Conservation (phyloP, 2,797 vertebrate genomes). For the Lophius americanus region DNA sequence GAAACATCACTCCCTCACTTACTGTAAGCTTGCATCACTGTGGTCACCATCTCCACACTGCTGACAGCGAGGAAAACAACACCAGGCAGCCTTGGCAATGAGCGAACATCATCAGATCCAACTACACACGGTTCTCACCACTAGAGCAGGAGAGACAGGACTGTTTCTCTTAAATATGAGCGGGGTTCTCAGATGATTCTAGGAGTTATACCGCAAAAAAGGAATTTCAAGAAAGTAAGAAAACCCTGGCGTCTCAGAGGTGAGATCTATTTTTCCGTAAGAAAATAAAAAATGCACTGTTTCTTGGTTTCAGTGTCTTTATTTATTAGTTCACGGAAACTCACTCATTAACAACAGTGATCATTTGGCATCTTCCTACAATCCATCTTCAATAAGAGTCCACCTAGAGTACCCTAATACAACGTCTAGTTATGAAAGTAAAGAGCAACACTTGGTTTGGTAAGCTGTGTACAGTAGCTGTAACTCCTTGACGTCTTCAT, state of each 20-base stretch:
- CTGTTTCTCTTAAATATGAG: constrained; percentile 48
- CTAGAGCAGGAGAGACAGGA: constrained; percentile 52
- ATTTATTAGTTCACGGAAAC: not conserved
- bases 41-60: constrained; percentile 66
- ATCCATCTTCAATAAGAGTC: too few species aligned
- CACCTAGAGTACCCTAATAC: too few species aligned
- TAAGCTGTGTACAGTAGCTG: not conserved
- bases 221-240: constrained; percentile 1
- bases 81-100: constrained; percentile 52
- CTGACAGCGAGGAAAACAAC: constrained; percentile 76
- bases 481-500: not conserved
- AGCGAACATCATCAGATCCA: constrained; percentile 53
- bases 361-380: too few species aligned
- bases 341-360: too few species aligned
- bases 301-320: constrained; percentile 11
- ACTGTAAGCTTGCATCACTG: constrained; percentile 81
- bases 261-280: too few species aligned
- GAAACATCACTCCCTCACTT: constrained; percentile 85
- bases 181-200: constrained; percentile 22
- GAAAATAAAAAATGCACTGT: not conserved
- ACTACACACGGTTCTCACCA: constrained; percentile 48
- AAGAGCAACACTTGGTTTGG: not conserved
- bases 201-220: not conserved
- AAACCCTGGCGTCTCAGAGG: too few species aligned
- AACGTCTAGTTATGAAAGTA: too few species aligned